These are phyloP conservation scores for Cephus pulcher DNA, from an alignment of 2,888 invertebrate genomes.

Conservation along the genomic window DNA sequence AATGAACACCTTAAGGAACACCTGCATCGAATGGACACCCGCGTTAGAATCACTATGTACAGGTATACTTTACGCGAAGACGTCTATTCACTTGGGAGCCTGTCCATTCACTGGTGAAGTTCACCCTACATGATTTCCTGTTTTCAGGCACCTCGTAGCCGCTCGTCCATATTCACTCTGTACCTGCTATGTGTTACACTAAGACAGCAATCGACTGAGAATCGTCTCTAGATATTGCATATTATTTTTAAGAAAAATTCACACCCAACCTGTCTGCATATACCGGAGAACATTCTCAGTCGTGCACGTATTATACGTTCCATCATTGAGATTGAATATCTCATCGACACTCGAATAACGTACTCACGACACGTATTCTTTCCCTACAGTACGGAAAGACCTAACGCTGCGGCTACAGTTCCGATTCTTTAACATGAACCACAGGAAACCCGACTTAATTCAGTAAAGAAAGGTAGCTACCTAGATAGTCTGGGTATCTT, in stretches of 20 bases:
- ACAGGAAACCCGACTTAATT: constrained; percentile 88
- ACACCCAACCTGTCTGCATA: neutral
- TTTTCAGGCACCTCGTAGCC: neutral
- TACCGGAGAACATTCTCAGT: neutral
- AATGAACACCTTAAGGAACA: too few species aligned
- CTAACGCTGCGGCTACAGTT: constrained; percentile 94
- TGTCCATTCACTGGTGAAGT: too few species aligned
- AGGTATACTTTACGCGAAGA: too few species aligned
- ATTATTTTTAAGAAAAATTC: neutral
- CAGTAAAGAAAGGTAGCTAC: constrained; percentile 75
- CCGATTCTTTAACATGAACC: constrained; percentile 94
- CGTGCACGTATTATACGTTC: neutral
- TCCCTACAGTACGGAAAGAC: constrained; percentile 93
- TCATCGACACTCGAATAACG: constrained; percentile 22
- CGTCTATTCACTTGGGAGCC: too few species aligned
- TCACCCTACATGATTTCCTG: neutral
- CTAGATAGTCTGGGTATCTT: neutral
- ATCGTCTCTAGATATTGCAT: neutral
- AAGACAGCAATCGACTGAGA: neutral
- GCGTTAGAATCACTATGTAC: too few species aligned
- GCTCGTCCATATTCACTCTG: neutral
- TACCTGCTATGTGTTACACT: neutral
- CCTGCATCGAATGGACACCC: too few species aligned
- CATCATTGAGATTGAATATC: neutral
- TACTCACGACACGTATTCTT: constrained; percentile 66